These are phyloP conservation scores for Parambassis ranga DNA, from an alignment of 2,797 vertebrate species.

Conservation along the genomic window DNA sequence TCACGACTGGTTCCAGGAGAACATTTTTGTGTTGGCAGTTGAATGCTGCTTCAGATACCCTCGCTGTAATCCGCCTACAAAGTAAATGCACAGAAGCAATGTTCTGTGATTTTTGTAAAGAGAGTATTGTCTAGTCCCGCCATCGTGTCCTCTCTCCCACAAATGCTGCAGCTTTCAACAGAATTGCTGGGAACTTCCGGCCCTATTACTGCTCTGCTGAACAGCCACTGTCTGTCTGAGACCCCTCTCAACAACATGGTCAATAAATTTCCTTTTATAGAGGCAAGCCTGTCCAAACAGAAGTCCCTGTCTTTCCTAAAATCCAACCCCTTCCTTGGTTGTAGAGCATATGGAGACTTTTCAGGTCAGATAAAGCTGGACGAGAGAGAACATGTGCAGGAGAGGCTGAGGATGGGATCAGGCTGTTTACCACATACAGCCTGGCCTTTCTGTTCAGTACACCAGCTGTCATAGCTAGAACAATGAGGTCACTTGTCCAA, in stretches of 20 bases:
- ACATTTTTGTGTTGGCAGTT: constrained; percentile 48
- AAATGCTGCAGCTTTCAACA: constrained; percentile 41
- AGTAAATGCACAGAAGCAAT: constrained; percentile 23
- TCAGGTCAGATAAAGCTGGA: constrained; percentile 61
- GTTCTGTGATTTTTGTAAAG: constrained; percentile 40
- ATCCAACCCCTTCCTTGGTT: constrained; percentile 35
- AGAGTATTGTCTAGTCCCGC: constrained; percentile 56
- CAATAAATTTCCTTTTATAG: constrained; percentile 57
- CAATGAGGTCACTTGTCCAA: constrained; percentile 69
- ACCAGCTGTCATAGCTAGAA: constrained; percentile 69
- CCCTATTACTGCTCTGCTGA: constrained; percentile 34
- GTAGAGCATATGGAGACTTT: constrained; percentile 42
- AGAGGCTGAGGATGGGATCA: constrained; percentile 52
- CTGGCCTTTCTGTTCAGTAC: constrained; percentile 49
- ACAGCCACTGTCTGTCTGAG: constrained; percentile 54
- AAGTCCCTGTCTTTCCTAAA: constrained; percentile 35
- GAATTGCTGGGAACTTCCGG: constrained; percentile 53
- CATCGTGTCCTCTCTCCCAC: constrained; percentile 41
- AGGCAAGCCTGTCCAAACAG: constrained; percentile 52
- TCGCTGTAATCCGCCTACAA: constrained; percentile 45
- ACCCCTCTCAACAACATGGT: constrained; percentile 42
- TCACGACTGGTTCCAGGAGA: constrained; percentile 38
- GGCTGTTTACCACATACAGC: constrained; percentile 58
- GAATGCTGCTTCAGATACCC: constrained; percentile 49
- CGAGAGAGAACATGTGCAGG: constrained; percentile 67